Evolutionary conservation across 2,888 invertebrate species (phyloP).

Genomic region (Itoplectis maculator): DNA sequence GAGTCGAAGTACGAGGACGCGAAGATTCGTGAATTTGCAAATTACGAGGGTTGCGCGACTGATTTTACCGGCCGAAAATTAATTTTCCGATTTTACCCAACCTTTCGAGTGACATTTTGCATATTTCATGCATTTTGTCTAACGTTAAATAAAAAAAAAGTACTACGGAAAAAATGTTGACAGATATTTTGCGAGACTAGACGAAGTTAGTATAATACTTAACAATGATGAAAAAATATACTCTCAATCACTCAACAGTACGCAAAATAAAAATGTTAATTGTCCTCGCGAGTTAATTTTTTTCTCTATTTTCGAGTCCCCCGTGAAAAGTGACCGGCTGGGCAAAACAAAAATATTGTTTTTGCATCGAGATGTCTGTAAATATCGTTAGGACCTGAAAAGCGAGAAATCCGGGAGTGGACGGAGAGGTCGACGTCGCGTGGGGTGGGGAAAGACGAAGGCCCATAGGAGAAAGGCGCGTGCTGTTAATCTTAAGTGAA

Average conservation of each 20-base stretch:
- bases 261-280: background rate
- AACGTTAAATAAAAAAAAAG: too few species aligned
- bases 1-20: conserved; percentile 1
- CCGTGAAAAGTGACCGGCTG: background rate
- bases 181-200: too few species aligned
- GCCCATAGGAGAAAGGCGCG: conserved; percentile 59
- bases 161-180: background rate
- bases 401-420: background rate
- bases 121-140: too few species aligned
- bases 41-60: background rate
- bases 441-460: background rate
- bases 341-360: background rate
- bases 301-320: too few species aligned
- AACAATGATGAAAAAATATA: too few species aligned
- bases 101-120: too few species aligned
- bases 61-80: background rate
- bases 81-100: too few species aligned
- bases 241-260: too few species aligned
- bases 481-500: conserved; percentile 70
- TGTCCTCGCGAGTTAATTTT: background rate
- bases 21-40: conserved; percentile 38
- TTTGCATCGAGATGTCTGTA: background rate
- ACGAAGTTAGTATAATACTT: too few species aligned
- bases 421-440: background rate
- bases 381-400: conserved; percentile 15